Evolutionary conservation across 1,140 invertebrate genomes (phyloP), one percentile per base, ranked within the genome.

Genomic region (Bombus fervidus): DNA sequence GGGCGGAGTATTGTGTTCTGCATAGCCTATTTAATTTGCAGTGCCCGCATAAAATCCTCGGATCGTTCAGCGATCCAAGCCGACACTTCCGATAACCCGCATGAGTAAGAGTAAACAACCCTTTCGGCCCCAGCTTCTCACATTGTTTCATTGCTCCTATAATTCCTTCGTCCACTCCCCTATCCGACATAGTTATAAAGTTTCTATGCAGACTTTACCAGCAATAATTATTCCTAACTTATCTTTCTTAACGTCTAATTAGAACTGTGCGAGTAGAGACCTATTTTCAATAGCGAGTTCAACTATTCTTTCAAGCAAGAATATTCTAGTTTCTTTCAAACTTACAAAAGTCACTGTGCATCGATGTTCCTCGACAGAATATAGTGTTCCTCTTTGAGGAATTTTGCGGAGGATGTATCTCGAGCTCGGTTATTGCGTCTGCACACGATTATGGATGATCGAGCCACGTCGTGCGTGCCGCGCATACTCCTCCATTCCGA

Each of bases 41-140:
- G 31, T 62, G 66, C 91, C 90, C 89, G 90, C 86, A 91, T 91
- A 81, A 84, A 86, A 87, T 64, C 85, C 73, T 86, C 73, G 31
- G 8, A 80, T 77, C 18, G 78, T 53, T 74, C 81, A 53, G 78
- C 4, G 77, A 92, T 91, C 92, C 85, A 85, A 94, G 87, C 83
- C 86, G 89, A 92, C 92, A 94, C 87, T 94, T 95, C 94, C 94
- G 92, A 92, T 91, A 90, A 86, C 94, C 93, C 94, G 93, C 93
- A 95, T 94, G 72, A 62, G 31, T 77, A 64, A 81, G 71, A 41
- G 83, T 74, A 73, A 85, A 85, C 79, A 81, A 81, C 79, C 62
- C 78, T 75, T 74, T 34, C 62, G 72, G 10, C 25, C 22, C 34
- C 43, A 12, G 25, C 31, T 34, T 81, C 76, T 59, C 82, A 43